Evolutionary conservation across 1,140 invertebrate species (phyloP), one percentile per base, ranked within the genome.

Genomic region (Zaprionus tsacasi): DNA sequence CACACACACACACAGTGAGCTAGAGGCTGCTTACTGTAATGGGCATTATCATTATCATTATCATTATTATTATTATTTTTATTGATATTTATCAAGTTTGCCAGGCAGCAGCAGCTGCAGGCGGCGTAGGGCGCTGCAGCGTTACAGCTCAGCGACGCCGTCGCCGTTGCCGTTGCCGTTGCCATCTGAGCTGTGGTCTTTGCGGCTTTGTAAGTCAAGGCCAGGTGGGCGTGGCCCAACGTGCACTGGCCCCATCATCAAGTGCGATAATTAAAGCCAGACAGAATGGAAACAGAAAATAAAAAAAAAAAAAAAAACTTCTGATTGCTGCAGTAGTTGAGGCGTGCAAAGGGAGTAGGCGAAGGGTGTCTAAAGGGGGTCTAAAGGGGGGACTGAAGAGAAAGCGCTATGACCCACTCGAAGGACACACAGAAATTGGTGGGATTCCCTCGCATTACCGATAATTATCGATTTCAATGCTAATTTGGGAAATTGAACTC

Each of bases 131-230:
- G 11, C n/a, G 25, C 35, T 15, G 58, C 10, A 13, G 58, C 57
- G 72, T 75, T 59, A 75, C 72, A 75, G 67, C 72, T 70, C 38
- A 70, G 67, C 72, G 71, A 69, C 52, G 52, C 55, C 33, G 50
- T 13, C 12, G 30, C 35, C 57, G 25, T 13, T 13, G 38, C 13
- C 57, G 25, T 13, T 13, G 38, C 13, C 38, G 38, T n/a, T 15
- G 40, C 36, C 48, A 21, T 12, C 36, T n/a, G 30, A 69, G 52
- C 55, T 82, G 81, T 68, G 69, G 76, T 82, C 76, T 79, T 59
- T 75, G 81, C 80, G 81, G 81, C 76, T 79, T 82, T 82, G 55
- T 82, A 70, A 82, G 81, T 82, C 81, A 82, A 72, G 81, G 81
- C 15, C 81, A 55, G 3, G 30, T 55, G 73, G 67, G 78, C 79